Evolutionary conservation across 2,113 vertebrate genomes (phyloP), one percentile per base, ranked within the genome.

Genomic region (Solea solea): DNA sequence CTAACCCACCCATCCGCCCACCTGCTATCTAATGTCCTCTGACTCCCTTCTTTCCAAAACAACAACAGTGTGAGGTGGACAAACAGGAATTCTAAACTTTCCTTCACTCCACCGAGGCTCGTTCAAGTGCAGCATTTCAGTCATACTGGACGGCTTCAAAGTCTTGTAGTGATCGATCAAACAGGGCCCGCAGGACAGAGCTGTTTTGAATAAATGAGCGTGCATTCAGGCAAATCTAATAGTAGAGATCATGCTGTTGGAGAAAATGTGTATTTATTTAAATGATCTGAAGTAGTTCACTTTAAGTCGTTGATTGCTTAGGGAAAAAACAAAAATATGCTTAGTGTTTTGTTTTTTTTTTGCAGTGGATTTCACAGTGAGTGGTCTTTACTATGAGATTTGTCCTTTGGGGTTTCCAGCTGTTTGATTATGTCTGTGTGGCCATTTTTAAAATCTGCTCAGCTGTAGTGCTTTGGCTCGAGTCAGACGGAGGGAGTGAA

Each of bases 121-220:
- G 11, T 61, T 49, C 7, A 45, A 52, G 65, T 63, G 61, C 27
- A 64, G 50, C 10, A 27, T 49, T 41, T 71, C 7, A 53, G 27
- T 55, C 34, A 40, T 54, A 56, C 61, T 51, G 42, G 45, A 59
- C 54, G 49, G 50, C 64, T 66, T 61, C 49, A 65, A 76, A 62
- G 69, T 61, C 46, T 7, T 9, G 11, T 59, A 49, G 46, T 64
- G 67, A 81, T 84, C 68, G 72, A 69, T 86, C 67, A 76, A 59
- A 68, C 4, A 7, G 49, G 2, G 34, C 66, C 50, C 48, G 45
- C 39, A 39, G 69, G 68, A 72, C 67, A 46, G 25, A n/a, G 63
- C 57, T 55, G 68, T 60, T 73, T 74, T 65, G 58, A 63, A 64
- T 64, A 66, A 41, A 67, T 34, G 46, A 40, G 51, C 46, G 66